Base-by-base conservation (phyloP, 1,140 invertebrate genomes). In the Leptopilina clavipes region DNA sequence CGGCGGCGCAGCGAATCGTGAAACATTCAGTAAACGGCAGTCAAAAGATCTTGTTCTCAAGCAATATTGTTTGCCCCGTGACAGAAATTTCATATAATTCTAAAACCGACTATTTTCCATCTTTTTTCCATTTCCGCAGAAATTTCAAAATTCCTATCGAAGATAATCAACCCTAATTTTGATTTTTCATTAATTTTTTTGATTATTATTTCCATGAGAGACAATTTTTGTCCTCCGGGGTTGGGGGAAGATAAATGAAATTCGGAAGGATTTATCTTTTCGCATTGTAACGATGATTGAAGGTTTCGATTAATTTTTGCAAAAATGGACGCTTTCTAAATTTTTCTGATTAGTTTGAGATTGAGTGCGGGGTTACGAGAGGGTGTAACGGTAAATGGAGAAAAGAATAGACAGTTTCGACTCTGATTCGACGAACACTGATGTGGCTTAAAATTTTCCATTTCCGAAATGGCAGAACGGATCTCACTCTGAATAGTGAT, bases 391-490 rank as follows among this genome's bases (percentile, higher is more conserved):
- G 37, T 6, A 40, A 40, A 40, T 40, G 48, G n/a, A 52, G 9
- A 43, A 75, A 70, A 70, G 56, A 70, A 75, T 44, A 70, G 40
- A 25, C 22, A 70, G 44, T 65, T 22, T 48, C 37, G 37, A 40
- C 5, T 31, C 25, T 48, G 37, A 45, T 52, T n/a, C 40, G 22
- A 43, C 6, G 79, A 83, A 73, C 78, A 76, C 78, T 76, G 73
- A 75, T 45, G 70, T 45, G 80, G 77, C 74, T 82, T 73, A 78
- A 80, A 84, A 84, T 86, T 87, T 87, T 88, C 84, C 88, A 88
- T 89, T 90, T 89, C 77, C 85, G 85, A 89, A 90, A 88, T 86
- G 85, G 79, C 77, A 76, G 78, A 76, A 79, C 79, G 75, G 77
- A 82, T 40, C 37, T 40, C 37, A 40, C 37, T 40, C 37, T 40